Base-by-base conservation (phyloP, 2,797 vertebrate genomes). In the Alauda arvensis region DNA sequence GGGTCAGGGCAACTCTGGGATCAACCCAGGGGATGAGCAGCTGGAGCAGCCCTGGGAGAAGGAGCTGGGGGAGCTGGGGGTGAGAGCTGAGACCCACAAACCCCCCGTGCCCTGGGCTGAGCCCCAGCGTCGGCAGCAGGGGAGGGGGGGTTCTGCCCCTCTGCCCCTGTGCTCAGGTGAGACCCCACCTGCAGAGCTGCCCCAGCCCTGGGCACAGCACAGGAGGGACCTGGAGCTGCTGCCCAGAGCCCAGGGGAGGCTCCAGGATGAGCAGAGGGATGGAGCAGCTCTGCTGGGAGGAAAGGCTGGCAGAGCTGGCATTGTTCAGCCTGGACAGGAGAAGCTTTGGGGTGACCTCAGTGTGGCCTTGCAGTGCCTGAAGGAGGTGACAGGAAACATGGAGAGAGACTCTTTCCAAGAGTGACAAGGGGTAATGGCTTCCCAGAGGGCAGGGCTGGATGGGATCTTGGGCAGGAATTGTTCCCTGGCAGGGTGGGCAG, bases 1-100 rank as follows among this genome's bases (percentile, higher is more conserved):
- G 40, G 25, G 1, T 46, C 6, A 15, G 48, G 46, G 8, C 14
- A 69, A 2, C 3, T 2, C 56, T 0, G 1, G 43, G 34, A 6
- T 63, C 3, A 1, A 1, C 21, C 59, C 51, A 57, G 51, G 45
- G 57, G 8, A 24, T 43, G 28, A 49, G 83, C 57, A 55, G 53
- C 20, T 33, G 53, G 70, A 60, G 62, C 55, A 76, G 72, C 63
- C 56, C 70, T 60, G 71, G 71, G 33, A 48, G 63, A 42, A 62
- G 49, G 48, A 15, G 0, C 26, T 49, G 63, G 63, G 46, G 56
- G 42, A 29, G 63, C 63, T 76, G 55, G 17, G 63, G 63, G 42
- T 31, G 29, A n/a, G 56, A 62, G 49, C 63, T 76, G 65, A 49
- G 31, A 24, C 6, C 72, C 72, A 69, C 42, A 76, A 8, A 18